A percentile compares a stretch with the other conserved stretches of the same genome.
Conservation (phyloP, 2,888 invertebrate species). For the Galeopsomyia nigrocyanea region DNA sequence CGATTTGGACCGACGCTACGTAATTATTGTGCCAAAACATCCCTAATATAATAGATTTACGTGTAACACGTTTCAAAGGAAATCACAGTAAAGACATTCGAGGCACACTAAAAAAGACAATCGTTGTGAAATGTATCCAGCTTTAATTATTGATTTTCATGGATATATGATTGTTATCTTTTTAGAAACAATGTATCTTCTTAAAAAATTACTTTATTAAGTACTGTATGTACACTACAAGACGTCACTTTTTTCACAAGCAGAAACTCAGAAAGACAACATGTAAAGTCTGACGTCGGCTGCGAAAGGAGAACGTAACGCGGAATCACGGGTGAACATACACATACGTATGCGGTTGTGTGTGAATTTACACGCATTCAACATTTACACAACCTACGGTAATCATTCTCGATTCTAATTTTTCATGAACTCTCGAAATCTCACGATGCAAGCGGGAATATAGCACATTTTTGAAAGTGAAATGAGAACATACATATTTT, state of each 20-base stretch:
- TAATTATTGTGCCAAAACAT: constrained; percentile 91
- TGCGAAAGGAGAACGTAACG: constrained; percentile 18
- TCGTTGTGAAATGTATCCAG: background rate
- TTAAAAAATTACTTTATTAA: constrained; percentile 34
- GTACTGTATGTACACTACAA: constrained; percentile 41
- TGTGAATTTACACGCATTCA: no score
- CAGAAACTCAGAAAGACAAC: constrained; percentile 41
- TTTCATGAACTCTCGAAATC: constrained; percentile 13
- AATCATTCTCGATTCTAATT: constrained; percentile 13
- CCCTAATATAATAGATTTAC: constrained; percentile 33
- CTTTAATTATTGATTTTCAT: background rate
- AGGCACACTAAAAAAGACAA: constrained; percentile 37
- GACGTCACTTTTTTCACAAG: constrained; percentile 40
- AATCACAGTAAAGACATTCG: constrained; percentile 38
- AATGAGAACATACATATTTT: no score
- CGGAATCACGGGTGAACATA: background rate
- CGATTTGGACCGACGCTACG: constrained; percentile 80
- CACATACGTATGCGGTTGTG: no score
- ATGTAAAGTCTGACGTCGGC: constrained; percentile 51
- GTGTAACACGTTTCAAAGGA: constrained; percentile 26
- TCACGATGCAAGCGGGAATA: constrained; percentile 6
- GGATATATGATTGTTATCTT: background rate
- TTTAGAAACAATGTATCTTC: background rate
- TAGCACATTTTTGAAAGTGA: no score
- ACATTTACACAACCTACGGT: no score